Evolutionary conservation across 2,797 vertebrate species (phyloP).

Genomic region (Nasua narica): DNA sequence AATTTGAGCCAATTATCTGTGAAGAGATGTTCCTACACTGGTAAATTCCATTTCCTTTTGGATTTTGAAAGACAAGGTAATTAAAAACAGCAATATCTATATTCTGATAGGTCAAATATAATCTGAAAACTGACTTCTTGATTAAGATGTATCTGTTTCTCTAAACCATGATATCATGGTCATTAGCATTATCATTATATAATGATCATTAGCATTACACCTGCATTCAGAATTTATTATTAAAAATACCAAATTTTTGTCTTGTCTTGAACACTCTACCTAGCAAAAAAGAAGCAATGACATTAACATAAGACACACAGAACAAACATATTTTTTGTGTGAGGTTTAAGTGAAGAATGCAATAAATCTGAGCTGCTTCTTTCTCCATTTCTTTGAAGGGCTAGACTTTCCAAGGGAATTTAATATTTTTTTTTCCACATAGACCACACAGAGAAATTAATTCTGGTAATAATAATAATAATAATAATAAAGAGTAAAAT

Average conservation of each 20-base stretch:
- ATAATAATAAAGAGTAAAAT: neutral
- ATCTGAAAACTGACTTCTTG: constrained; percentile 13
- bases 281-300: neutral
- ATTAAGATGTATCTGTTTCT: neutral
- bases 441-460: neutral
- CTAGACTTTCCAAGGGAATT: neutral
- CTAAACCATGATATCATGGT: neutral
- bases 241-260: neutral
- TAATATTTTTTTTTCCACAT: neutral
- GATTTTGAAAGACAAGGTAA: neutral
- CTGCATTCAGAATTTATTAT: neutral
- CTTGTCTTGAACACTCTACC: neutral
- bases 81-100: neutral
- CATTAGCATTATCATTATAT: no score
- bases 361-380: neutral
- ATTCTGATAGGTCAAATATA: neutral
- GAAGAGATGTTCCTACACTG: neutral
- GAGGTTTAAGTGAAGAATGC: neutral
- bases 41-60: neutral
- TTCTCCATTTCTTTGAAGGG: neutral
- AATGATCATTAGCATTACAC: neutral
- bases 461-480: neutral
- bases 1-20: neutral
- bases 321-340: neutral
- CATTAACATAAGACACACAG: neutral